Evolutionary conservation across 2,113 vertebrate species (phyloP).

Genomic region (Channa maculata): DNA sequence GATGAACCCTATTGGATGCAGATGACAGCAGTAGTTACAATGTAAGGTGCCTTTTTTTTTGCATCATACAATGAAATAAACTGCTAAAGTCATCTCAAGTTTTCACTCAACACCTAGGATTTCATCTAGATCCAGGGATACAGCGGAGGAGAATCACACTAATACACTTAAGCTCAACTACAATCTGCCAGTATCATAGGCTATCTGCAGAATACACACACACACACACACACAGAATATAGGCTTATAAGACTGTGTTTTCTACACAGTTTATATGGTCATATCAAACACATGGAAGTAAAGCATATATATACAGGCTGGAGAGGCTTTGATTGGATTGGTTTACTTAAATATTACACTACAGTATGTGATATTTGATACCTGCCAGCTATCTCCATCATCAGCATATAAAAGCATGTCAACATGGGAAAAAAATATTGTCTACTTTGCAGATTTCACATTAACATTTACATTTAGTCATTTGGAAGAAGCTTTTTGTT

Average conservation of each 20-base stretch:
- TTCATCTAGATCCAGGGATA: slow-evolving; percentile 28
- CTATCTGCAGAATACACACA: not conserved
- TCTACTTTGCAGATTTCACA: no score
- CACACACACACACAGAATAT: not conserved
- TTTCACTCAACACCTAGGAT: slow-evolving; percentile 35
- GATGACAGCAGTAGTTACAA: slow-evolving; percentile 40
- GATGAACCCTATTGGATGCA: slow-evolving; percentile 52
- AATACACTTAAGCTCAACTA: slow-evolving; percentile 5
- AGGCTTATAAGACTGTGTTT: slow-evolving; percentile 1
- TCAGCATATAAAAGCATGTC: no score
- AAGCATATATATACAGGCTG: no score
- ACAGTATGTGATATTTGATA: no score
- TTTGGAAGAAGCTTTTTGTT: no score
- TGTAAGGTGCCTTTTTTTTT: not conserved
- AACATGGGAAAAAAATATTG: no score
- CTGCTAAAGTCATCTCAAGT: no score
- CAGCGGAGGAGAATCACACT: slow-evolving; percentile 5
- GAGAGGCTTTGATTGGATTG: not conserved
- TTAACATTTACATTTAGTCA: no score
- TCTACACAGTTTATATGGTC: not conserved
- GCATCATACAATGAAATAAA: no score
- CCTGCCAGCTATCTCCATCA: no score
- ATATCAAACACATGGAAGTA: not conserved
- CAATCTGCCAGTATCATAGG: not conserved
- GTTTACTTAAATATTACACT: not conserved